These are phyloP conservation scores for Lathronympha strigana DNA, from an alignment of 2,888 invertebrate genomes.

Conservation along the genomic window DNA sequence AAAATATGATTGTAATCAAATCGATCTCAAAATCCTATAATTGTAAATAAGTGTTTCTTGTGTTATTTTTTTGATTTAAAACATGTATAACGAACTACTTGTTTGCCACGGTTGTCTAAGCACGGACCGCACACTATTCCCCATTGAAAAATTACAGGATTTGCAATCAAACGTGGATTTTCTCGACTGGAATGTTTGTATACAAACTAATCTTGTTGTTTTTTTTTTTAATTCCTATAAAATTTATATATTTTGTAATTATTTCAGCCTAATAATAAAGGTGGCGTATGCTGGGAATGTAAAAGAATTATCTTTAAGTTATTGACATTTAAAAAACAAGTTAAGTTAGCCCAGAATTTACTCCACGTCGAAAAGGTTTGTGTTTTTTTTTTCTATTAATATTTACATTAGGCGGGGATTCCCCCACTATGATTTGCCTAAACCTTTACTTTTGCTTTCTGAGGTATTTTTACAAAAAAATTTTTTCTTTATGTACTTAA, in stretches of 20 bases:
- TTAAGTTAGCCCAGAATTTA: conserved; percentile 47
- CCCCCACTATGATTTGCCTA: too few relatives aligned
- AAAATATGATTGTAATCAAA: conserved; percentile 3
- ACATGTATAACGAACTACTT: conserved; percentile 14
- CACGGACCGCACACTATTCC: conserved; percentile 16
- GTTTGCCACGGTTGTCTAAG: conserved; percentile 32
- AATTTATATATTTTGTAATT: neutral
- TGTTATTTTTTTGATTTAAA: neutral
- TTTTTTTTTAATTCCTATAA: neutral
- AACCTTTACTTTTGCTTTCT: too few relatives aligned
- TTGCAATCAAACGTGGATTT: conserved; percentile 3
- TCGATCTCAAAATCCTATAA: too few relatives aligned
- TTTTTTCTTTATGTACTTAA: too few relatives aligned
- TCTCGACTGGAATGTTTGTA: conserved; percentile 24
- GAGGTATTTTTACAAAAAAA: too few relatives aligned
- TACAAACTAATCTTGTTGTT: neutral
- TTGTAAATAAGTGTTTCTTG: neutral
- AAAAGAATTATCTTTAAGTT: conserved; percentile 51
- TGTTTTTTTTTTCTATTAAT: neutral
- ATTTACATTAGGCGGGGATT: neutral
- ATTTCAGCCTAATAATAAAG: conserved; percentile 49
- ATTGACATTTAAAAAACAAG: conserved; percentile 53
- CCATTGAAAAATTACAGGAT: conserved; percentile 10
- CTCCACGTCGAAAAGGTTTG: conserved; percentile 41
- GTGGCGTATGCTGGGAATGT: conserved; percentile 64